Evolutionary conservation across 2,797 vertebrate genomes (phyloP).

Genomic region (Pseudochaenichthys georgianus): DNA sequence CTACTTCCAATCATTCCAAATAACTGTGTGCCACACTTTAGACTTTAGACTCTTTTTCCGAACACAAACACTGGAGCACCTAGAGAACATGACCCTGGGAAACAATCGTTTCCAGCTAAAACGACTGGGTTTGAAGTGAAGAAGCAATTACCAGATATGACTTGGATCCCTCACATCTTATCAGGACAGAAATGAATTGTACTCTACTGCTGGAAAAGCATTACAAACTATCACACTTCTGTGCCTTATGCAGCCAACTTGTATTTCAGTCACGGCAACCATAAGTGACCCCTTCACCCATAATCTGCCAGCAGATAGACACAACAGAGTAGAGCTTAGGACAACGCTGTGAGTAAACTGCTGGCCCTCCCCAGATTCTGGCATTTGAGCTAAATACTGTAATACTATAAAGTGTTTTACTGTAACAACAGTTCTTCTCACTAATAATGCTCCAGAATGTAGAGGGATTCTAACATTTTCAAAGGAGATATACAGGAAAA

Average conservation of each 20-base stretch:
- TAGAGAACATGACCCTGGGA: conserved; percentile 4
- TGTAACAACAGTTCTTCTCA: background rate
- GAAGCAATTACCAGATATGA: conserved; percentile 42
- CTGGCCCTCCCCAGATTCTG: conserved; percentile 1
- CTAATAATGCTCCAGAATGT: background rate
- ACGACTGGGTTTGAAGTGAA: conserved; percentile 24
- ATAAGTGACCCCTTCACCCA: conserved; percentile 32
- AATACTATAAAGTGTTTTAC: background rate
- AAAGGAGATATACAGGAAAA: background rate
- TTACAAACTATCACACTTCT: conserved; percentile 26
- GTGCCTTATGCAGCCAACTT: conserved; percentile 2
- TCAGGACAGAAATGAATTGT: conserved; percentile 41
- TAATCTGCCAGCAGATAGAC: conserved; percentile 22
- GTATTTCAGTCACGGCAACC: conserved; percentile 6
- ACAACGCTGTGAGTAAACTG: background rate
- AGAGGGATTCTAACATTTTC: background rate
- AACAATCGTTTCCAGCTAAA: conserved; percentile 30
- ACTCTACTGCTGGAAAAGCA: conserved; percentile 20
- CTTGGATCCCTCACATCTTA: conserved; percentile 34
- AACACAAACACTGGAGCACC: background rate
- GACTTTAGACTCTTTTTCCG: conserved; percentile 4
- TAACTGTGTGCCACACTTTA: background rate
- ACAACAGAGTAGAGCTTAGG: background rate
- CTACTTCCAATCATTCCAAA: background rate
- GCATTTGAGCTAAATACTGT: background rate